Evolutionary conservation across 2,113 vertebrate genomes (phyloP).

Genomic region (Larimichthys polyactis): DNA sequence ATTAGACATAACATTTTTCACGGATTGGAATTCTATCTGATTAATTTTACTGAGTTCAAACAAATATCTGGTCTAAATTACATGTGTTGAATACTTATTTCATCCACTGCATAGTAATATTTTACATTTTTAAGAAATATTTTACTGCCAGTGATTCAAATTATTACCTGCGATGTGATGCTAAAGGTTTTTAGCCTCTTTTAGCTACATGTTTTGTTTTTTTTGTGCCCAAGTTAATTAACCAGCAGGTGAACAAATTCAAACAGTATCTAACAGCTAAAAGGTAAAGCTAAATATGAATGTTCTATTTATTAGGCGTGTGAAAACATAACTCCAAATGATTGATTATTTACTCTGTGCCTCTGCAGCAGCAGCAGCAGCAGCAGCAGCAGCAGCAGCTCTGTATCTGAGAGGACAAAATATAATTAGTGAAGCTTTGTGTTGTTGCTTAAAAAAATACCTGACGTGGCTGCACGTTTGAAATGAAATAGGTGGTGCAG

Average conservation of each 20-base stretch:
- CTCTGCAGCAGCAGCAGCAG: not conserved
- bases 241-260: too few relatives aligned
- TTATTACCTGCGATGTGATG: not conserved
- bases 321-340: not conserved
- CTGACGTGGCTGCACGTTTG: not conserved
- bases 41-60: too few relatives aligned
- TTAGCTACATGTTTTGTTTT: not conserved
- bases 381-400: not conserved
- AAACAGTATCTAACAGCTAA: too few relatives aligned
- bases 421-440: not conserved
- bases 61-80: too few relatives aligned
- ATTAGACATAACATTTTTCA: too few relatives aligned
- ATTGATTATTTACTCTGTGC: not conserved
- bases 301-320: not conserved
- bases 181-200: not conserved
- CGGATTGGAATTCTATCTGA: too few relatives aligned
- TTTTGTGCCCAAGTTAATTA: not conserved
- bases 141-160: not conserved
- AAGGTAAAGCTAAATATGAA: not conserved
- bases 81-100: too few relatives aligned
- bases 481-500: not conserved
- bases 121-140: too few relatives aligned
- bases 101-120: too few relatives aligned
- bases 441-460: not conserved
- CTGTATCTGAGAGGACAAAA: not conserved